Evolutionary conservation across 2,888 invertebrate species (phyloP).

Genomic region (Euclidia mi): DNA sequence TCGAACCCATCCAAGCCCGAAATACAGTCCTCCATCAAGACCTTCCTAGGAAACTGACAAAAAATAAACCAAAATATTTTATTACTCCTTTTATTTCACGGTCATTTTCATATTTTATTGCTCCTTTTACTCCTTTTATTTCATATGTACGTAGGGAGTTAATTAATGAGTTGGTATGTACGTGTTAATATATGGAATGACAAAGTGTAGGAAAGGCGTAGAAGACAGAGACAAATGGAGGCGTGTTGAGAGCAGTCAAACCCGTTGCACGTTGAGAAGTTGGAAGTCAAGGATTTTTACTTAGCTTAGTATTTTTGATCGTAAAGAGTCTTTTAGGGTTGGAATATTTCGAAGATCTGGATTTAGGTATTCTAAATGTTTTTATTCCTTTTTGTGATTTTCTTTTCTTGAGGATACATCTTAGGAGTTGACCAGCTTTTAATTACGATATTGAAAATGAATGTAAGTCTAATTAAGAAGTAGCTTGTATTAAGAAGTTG

Average conservation of each 20-base stretch:
- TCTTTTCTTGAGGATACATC: too few species aligned
- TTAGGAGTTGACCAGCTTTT: too few species aligned
- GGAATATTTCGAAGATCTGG: too few species aligned
- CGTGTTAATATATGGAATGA: constrained; percentile 54
- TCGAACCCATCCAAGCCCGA: constrained; percentile 8
- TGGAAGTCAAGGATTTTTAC: constrained; percentile 15
- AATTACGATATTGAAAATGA: too few species aligned
- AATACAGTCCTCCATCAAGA: constrained; percentile 7
- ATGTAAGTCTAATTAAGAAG: too few species aligned
- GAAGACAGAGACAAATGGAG: constrained; percentile 52
- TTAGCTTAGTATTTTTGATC: background rate
- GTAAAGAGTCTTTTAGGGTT: background rate
- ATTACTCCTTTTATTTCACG: constrained; percentile 38
- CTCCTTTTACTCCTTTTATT: too few species aligned
- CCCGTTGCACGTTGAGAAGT: constrained; percentile 21
- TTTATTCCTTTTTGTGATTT: too few species aligned
- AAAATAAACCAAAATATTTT: constrained; percentile 18
- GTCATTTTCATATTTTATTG: too few species aligned
- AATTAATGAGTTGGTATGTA: constrained; percentile 44
- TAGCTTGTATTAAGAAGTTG: too few species aligned
- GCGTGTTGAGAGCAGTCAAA: constrained; percentile 30
- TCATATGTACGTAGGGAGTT: constrained; percentile 41
- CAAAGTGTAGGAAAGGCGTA: constrained; percentile 47
- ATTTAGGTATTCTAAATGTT: too few species aligned
- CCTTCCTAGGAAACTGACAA: constrained; percentile 2